Evolutionary conservation across 2,113 vertebrate genomes (phyloP), one percentile per base, ranked within the genome.

Genomic region (Mungos mungo): DNA sequence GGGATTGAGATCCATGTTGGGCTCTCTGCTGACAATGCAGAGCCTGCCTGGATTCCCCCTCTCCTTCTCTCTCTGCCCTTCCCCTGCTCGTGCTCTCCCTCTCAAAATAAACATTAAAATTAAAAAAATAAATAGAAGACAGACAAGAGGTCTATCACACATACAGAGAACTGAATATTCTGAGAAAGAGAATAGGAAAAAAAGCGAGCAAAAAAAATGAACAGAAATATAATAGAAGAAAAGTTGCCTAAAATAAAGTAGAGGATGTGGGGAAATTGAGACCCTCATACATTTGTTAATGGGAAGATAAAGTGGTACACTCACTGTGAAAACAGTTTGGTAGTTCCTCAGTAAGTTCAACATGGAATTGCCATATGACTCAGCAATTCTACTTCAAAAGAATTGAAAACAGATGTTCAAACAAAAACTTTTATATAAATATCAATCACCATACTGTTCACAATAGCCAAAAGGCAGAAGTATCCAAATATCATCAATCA

Each of bases 341-440:
- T 69, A 19, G 14, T 33, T 89, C 66, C 52, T 89, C 68, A 92
- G 18, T 52, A 86, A 90, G 10, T 89, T 95, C 92, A 69, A 65
- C 35, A 91, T 23, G 88, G 23, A 87, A 83, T 92, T 63, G 60
- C 21, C n/a, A 57, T 65, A 31, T 76, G 65, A 80, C 45, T 83
- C 5, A 68, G 57, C 15, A 88, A 66, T 47, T 69, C 63, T 60
- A 77, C 31, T 85, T 83, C 29, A 92, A 96, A 86, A 93, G 54
- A 95, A 66, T n/a, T 82, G 12, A 95, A 95, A 93, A 79, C 60
- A 93, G 76, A 52, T 72, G 45, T 60, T 80, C 31, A 91, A 79
- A 96, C 38, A 82, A 97, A 93, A 91, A 33, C 10, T 25, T 71
- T 2, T 5, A 60, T 47, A 7, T 68, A 7, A 71, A 79, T 79